Percentiles rank a stretch among this genome's conserved stretches.
phyloP scores from a whole-genome alignment of 2,888 invertebrate species.

The Nephrotoma appendiculata region DNA sequence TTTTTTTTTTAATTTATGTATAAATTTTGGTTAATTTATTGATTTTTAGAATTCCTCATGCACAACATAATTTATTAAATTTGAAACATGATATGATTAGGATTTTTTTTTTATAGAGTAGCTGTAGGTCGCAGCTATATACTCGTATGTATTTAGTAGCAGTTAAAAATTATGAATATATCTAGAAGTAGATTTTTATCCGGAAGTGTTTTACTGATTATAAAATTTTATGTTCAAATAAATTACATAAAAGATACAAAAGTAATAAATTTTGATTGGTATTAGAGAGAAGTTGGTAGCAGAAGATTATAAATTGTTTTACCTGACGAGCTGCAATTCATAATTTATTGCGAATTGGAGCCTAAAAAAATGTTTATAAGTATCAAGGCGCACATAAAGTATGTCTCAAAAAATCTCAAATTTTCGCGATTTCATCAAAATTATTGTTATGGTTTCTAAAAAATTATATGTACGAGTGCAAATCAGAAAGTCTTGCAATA shows the following conservation, averaged over 20 bases:
- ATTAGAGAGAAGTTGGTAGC: neutral
- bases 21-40: neutral
- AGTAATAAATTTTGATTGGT: neutral
- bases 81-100: neutral
- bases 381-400: too few species aligned
- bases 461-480: too few species aligned
- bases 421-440: too few species aligned
- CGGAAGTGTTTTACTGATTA: neutral
- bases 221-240: neutral
- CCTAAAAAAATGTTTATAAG: too few species aligned
- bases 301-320: neutral
- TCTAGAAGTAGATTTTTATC: neutral
- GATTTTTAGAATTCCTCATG: neutral
- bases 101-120: neutral
- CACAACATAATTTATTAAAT: neutral
- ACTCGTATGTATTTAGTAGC: neutral
- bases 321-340: too few species aligned
- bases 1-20: neutral
- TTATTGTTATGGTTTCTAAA: too few species aligned
- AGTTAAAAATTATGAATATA: neutral
- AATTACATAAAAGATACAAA: neutral
- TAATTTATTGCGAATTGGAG: too few species aligned
- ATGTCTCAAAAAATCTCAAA: too few species aligned
- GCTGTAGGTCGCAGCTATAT: neutral
- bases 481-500: too few species aligned